Conservation (phyloP, 2,888 invertebrate species). For the Nephrotoma guestfalica region DNA sequence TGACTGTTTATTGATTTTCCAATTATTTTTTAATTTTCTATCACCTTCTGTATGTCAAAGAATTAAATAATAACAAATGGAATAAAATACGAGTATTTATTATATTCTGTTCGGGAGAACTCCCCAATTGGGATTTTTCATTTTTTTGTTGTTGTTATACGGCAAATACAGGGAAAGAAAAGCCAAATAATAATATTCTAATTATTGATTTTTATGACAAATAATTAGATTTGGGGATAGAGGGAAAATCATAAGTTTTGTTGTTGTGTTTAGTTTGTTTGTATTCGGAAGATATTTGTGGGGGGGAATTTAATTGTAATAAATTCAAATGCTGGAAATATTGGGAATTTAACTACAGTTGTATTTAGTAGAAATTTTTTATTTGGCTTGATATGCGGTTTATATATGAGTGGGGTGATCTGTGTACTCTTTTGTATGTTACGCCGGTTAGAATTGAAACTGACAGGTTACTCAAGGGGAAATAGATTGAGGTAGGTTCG, state of each 20-base stretch:
- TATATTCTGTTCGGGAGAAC: not conserved
- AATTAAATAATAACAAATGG: not conserved
- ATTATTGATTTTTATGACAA: not conserved
- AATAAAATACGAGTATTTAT: not conserved
- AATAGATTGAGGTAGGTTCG: not conserved
- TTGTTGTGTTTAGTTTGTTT: not conserved
- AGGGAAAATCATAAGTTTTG: not conserved
- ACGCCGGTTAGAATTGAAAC: not conserved
- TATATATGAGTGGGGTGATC: not conserved
- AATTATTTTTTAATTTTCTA: not conserved
- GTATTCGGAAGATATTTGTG: not conserved
- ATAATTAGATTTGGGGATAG: not conserved
- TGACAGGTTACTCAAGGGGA: not conserved
- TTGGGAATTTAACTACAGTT: not conserved
- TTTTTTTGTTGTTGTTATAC: too few species aligned
- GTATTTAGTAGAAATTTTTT: not conserved
- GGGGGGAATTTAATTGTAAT: not conserved
- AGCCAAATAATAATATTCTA: not conserved
- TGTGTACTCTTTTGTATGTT: not conserved
- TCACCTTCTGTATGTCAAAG: not conserved
- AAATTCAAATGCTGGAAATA: not conserved
- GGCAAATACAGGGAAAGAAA: not conserved
- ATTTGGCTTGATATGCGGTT: not conserved
- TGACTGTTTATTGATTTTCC: not conserved
- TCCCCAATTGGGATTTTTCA: not conserved